phyloP scores from a whole-genome alignment of 2,888 invertebrate genomes.

The Zaprionus lineosus region DNA sequence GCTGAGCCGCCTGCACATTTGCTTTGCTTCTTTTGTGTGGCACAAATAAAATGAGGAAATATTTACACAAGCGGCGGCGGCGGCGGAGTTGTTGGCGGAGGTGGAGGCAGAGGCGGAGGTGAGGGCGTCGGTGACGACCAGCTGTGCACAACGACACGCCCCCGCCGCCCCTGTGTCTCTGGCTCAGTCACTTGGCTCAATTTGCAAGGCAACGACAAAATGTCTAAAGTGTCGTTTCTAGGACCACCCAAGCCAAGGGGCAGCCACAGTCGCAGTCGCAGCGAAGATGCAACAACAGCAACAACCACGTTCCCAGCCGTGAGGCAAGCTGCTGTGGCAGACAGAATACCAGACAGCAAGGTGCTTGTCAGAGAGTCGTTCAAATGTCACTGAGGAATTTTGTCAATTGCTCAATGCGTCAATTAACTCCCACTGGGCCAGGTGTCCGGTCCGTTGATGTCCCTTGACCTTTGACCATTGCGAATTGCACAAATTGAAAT shows the following conservation, averaged over 20 bases:
- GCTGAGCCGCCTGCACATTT: slow-evolving; percentile 60
- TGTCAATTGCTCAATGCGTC: slow-evolving; percentile 35
- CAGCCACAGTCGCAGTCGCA: background rate
- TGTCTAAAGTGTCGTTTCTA: slow-evolving; percentile 63
- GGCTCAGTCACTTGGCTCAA: slow-evolving; percentile 41
- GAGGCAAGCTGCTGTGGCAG: too few species aligned
- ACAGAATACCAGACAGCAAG: slow-evolving; percentile 15
- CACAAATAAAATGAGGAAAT: slow-evolving; percentile 73
- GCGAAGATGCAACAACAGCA: background rate
- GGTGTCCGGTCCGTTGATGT: too few species aligned
- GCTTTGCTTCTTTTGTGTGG: slow-evolving; percentile 61
- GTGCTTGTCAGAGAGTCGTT: slow-evolving; percentile 14
- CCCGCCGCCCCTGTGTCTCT: slow-evolving; percentile 50
- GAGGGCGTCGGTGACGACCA: slow-evolving; percentile 23
- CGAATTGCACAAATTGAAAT: slow-evolving; percentile 55
- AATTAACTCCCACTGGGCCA: slow-evolving; percentile 71
- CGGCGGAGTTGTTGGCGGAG: slow-evolving; percentile 9
- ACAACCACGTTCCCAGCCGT: background rate
- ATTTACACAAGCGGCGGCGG: slow-evolving; percentile 68
- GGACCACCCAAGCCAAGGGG: slow-evolving; percentile 63
- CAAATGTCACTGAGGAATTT: slow-evolving; percentile 2
- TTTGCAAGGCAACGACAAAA: slow-evolving; percentile 70
- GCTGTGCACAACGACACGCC: slow-evolving; percentile 51
- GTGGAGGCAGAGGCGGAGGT: too few species aligned
- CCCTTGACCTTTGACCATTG: slow-evolving; percentile 26